A percentile compares a stretch with the other conserved stretches of the same genome.
phyloP scores from a whole-genome alignment of 2,113 vertebrate genomes.

The Sinocyclocheilus anshuiensis region DNA sequence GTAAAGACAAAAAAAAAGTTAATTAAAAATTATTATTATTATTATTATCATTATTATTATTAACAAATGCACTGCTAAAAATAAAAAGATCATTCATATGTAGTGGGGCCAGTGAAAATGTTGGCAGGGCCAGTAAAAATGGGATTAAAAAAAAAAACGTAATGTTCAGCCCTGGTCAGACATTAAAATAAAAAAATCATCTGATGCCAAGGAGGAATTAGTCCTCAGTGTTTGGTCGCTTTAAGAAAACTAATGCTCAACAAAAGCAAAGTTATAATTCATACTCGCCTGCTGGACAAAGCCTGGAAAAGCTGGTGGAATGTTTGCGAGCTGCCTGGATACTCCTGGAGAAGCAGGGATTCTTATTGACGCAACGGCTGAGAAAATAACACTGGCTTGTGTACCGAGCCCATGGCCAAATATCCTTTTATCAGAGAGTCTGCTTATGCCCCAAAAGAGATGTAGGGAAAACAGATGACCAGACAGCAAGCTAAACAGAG shows the following conservation, averaged over 20 bases:
- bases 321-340: constrained; percentile 68
- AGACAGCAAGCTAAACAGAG: constrained; percentile 27
- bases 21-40: too few species aligned
- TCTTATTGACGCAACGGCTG: constrained; percentile 63
- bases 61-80: too few species aligned
- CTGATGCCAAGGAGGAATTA: constrained; percentile 14
- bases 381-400: constrained; percentile 65
- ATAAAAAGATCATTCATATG: too few species aligned
- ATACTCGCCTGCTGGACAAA: constrained; percentile 62
- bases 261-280: constrained; percentile 64
- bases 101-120: too few species aligned
- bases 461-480: constrained; percentile 42
- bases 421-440: constrained; percentile 58
- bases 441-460: constrained; percentile 49
- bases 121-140: neutral
- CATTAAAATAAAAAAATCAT: neutral
- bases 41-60: too few species aligned
- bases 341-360: constrained; percentile 53
- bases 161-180: neutral
- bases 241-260: constrained; percentile 58
- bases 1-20: too few species aligned
- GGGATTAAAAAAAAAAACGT: neutral
- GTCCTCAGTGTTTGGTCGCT: constrained; percentile 48
- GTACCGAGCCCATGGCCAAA: constrained; percentile 61
- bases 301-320: constrained; percentile 62